A percentile compares a stretch with the other conserved stretches of the same genome.
phyloP scores from a whole-genome alignment of 2,888 invertebrate species.

The Nomada ruficornis region DNA sequence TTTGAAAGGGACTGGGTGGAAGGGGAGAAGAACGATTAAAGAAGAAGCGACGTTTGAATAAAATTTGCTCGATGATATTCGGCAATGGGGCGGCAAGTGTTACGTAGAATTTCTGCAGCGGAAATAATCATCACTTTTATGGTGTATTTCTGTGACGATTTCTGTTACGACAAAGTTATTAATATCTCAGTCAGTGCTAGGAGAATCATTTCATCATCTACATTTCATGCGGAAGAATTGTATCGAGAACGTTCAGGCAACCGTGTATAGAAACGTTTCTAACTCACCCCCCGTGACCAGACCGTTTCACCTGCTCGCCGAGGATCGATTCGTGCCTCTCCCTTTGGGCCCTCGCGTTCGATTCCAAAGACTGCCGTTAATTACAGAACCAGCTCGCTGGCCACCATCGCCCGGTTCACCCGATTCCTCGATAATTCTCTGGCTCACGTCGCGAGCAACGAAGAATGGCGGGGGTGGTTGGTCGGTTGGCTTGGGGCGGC shows the following conservation, averaged over 20 bases:
- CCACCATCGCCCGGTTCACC: constrained; percentile 12
- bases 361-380: constrained; percentile 45
- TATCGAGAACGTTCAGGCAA: neutral
- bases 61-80: neutral
- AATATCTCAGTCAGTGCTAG: no score
- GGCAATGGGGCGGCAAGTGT: no score
- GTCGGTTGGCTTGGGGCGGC: neutral
- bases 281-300: neutral
- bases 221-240: neutral
- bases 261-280: neutral
- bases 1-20: neutral
- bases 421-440: constrained; percentile 44
- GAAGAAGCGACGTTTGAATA: neutral
- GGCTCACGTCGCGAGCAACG: constrained; percentile 15
- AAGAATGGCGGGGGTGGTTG: neutral
- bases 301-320: constrained; percentile 8
- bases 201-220: neutral
- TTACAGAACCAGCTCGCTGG: constrained; percentile 38
- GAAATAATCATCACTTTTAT: no score
- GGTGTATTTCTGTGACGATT: no score
- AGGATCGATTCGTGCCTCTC: constrained; percentile 19
- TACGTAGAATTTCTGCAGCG: no score
- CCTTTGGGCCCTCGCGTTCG: constrained; percentile 9
- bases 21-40: neutral
- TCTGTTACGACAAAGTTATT: no score